Evolutionary conservation across 2,113 vertebrate genomes (phyloP), one percentile per base, ranked within the genome.

Genomic region (Pseudopodoces humilis): DNA sequence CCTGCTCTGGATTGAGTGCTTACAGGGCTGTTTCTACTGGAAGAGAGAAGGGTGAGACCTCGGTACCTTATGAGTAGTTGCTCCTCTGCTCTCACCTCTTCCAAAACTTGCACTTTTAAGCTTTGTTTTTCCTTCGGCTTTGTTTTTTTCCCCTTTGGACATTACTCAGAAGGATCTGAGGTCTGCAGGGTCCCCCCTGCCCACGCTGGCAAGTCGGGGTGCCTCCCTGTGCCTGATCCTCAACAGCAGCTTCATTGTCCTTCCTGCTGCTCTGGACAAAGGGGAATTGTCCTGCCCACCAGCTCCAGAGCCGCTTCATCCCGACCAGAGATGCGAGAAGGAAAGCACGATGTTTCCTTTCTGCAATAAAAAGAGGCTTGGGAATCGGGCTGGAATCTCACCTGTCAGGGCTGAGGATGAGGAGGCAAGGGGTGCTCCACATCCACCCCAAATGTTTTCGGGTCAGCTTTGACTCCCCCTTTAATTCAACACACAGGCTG

Each of bases 171-270:
- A 56, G 31, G 65, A 30, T 18, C 4, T 0, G 2, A 88, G 67
- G 47, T 65, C 59, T 30, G 28, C 4, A 7, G 70, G 59, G 50
- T 93, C 2, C 35, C 52, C 44, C 20, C 30, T 59, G 88, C 78
- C 88, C 77, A 93, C 12, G 23, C 91, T 67, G 69, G 63, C 13
- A 5, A 44, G n/a, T 30, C 0, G 5, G 41, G 41, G 64, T 94
- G 92, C 92, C 70, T 75, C 92, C n/a, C 89, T 22, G 83, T 47
- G 93, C 95, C 93, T 53, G 79, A 92, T 84, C n/a, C 76, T 33
- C 5, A 92, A 96, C 86, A 96, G 87, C 76, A 83, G 53, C 83
- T 37, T 35, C 80, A 52, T 96, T 96, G 94, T 96, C 92, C 76
- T 72, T 71, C 33, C 65, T 0, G 0, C 15, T 28, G 47, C 47